These are phyloP conservation scores for Syrrhaptes paradoxus DNA, from an alignment of 2,113 vertebrate genomes.

Conservation along the genomic window DNA sequence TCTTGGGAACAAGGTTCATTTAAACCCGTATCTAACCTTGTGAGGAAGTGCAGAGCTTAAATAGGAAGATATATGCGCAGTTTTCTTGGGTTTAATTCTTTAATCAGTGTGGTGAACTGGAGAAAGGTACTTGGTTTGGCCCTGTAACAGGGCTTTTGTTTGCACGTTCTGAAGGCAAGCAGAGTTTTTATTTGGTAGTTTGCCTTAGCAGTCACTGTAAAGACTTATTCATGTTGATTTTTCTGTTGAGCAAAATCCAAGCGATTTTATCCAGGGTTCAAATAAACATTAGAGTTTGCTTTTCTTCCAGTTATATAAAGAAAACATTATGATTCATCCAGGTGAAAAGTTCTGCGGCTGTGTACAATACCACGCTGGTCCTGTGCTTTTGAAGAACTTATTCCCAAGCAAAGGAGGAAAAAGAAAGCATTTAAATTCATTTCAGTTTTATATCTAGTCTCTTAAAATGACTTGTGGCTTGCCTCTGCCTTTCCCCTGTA, in stretches of 20 bases:
- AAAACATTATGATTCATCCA: constrained; percentile 26
- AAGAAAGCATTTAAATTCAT: background rate
- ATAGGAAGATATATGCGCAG: too few species aligned
- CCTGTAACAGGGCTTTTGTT: background rate
- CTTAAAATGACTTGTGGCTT: background rate
- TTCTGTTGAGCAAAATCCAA: background rate
- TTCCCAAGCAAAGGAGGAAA: background rate
- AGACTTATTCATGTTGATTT: background rate
- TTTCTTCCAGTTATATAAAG: constrained; percentile 12
- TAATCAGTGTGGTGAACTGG: background rate
- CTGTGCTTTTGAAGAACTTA: background rate
- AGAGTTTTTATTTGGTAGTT: background rate
- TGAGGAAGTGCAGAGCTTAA: background rate
- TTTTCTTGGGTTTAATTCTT: background rate
- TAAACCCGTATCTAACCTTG: accelerated
- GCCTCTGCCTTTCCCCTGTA: background rate
- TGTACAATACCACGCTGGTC: background rate
- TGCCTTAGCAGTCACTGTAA: background rate
- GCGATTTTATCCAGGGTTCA: background rate
- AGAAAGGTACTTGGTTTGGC: background rate
- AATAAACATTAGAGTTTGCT: background rate
- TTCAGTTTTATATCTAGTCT: background rate
- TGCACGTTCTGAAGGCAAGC: background rate
- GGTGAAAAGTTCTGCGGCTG: background rate
- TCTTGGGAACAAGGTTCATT: background rate